A percentile compares a stretch with the other conserved stretches of the same genome.
Conservation (phyloP, 1,140 invertebrate genomes). For the Bombus sylvicola region DNA sequence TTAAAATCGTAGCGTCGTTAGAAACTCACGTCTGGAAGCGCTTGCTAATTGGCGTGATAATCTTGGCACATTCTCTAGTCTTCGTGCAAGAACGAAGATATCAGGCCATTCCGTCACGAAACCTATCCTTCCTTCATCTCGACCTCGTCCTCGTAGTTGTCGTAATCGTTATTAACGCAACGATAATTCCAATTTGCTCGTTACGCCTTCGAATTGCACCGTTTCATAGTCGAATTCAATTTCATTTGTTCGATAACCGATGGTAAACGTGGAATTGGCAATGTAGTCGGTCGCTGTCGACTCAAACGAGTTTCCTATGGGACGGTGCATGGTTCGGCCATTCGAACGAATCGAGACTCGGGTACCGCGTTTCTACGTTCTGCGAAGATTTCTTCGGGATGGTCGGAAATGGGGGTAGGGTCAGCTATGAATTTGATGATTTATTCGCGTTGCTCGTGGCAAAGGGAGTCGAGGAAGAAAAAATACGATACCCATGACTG, state of each 20-base stretch:
- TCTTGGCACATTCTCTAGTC: too few relatives aligned
- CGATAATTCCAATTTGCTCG: conserved; percentile 4
- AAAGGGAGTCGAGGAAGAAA: neutral
- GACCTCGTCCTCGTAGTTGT: neutral
- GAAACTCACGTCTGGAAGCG: too few relatives aligned
- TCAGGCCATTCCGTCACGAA: too few relatives aligned
- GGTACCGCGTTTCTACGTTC: neutral
- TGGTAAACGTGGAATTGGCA: neutral
- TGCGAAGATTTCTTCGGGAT: conserved; percentile 8
- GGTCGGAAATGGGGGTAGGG: conserved; percentile 5
- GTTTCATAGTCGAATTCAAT: neutral
- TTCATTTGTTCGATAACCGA: neutral
- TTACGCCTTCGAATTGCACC: neutral
- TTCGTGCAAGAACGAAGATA: too few relatives aligned
- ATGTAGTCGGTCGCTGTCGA: neutral
- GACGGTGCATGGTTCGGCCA: too few relatives aligned
- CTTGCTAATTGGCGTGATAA: too few relatives aligned
- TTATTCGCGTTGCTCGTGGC: conserved; percentile 71
- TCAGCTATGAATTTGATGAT: conserved; percentile 78
- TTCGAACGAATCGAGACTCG: too few relatives aligned
- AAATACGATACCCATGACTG: neutral
- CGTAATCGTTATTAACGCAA: neutral
- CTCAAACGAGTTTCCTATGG: neutral
- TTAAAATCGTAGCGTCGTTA: too few relatives aligned
- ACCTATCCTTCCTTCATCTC: too few relatives aligned